phyloP scores from a whole-genome alignment of 1,140 invertebrate species.

The Drosophila bipectinata region DNA sequence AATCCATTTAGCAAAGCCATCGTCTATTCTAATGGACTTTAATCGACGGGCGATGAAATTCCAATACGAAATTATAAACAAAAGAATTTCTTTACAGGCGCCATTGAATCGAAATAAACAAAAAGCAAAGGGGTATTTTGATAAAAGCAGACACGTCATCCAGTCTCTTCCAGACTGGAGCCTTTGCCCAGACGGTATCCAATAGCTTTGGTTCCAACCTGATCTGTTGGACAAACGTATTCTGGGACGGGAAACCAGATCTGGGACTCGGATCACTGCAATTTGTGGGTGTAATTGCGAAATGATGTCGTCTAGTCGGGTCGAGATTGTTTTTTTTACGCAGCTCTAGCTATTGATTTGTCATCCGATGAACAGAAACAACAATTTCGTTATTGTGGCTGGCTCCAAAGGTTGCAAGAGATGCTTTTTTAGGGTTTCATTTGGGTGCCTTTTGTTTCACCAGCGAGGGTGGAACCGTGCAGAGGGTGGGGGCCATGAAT shows the following conservation, averaged over 20 bases:
- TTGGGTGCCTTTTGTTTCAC: not conserved
- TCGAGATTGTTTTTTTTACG: constrained; percentile 3
- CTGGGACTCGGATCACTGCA: not conserved
- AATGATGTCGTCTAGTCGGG: constrained; percentile 17
- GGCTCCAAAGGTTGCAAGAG: constrained; percentile 11
- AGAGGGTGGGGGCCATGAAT: not conserved
- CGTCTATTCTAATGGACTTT: not conserved
- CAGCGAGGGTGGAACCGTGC: not conserved
- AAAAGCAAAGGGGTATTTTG: not conserved
- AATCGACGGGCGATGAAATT: not conserved
- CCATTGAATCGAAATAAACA: not conserved
- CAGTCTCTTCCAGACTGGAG: not conserved
- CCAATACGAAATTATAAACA: constrained; percentile 2
- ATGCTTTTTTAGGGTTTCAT: constrained; percentile 41
- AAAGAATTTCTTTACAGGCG: not conserved
- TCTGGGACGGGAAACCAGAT: not conserved
- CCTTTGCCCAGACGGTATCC: not conserved
- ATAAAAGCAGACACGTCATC: not conserved
- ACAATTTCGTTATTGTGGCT: constrained; percentile 1
- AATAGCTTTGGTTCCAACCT: not conserved
- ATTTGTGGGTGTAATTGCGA: constrained; percentile 48
- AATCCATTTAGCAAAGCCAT: too few relatives aligned
- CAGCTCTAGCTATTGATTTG: constrained; percentile 31
- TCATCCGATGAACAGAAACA: constrained; percentile 6
- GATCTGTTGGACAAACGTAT: not conserved